Conservation (phyloP, 2,888 invertebrate species). For the Hirtodrosophila alboralis region DNA sequence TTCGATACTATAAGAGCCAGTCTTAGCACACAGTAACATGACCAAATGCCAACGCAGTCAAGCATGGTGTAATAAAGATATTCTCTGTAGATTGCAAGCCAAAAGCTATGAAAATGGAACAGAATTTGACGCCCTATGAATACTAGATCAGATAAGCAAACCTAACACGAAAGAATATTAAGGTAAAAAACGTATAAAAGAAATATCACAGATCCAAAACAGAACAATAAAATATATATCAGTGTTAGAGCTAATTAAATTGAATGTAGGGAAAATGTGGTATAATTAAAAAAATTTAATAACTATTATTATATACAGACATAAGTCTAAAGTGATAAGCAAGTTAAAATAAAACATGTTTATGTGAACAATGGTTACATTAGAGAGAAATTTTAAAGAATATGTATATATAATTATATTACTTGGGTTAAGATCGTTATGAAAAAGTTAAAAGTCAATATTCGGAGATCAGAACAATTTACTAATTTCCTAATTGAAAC, state of each 20-base stretch:
- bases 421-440: no score
- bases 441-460: no score
- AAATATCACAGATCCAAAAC: conserved; percentile 12
- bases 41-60: conserved; percentile 46
- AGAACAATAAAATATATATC: conserved; percentile 8
- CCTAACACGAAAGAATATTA: conserved; percentile 11
- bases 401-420: no score
- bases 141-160: conserved; percentile 51
- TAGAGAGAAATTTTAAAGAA: no score
- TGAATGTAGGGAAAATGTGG: background rate
- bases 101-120: conserved; percentile 60
- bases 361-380: no score
- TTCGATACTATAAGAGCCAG: conserved; percentile 31
- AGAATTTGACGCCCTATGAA: conserved; percentile 70
- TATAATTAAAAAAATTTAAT: background rate
- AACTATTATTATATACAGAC: background rate
- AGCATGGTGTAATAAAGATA: conserved; percentile 68
- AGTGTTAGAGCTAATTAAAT: conserved; percentile 25
- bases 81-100: conserved; percentile 45
- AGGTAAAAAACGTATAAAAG: background rate
- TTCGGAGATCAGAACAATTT: no score
- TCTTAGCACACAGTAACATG: background rate
- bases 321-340: no score
- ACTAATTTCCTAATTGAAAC: no score
- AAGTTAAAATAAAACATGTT: no score